Conservation (phyloP, 2,113 vertebrate genomes). For the Cyanocitta stelleri region DNA sequence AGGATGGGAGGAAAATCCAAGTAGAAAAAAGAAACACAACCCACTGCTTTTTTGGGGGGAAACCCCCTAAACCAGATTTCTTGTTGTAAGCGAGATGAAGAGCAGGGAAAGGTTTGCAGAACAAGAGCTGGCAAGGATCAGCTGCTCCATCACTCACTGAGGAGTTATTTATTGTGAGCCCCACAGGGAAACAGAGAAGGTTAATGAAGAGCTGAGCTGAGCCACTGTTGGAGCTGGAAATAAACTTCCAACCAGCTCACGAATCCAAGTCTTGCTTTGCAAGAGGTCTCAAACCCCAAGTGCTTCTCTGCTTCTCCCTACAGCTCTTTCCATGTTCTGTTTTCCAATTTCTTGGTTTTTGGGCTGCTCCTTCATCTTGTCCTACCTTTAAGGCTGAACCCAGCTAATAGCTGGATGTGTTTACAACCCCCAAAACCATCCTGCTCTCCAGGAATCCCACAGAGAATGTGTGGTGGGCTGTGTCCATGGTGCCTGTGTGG, state of each 20-base stretch:
- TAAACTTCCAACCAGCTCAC: not conserved
- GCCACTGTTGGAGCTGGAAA: not conserved
- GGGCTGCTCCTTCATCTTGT: not conserved
- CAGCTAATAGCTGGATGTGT: not conserved
- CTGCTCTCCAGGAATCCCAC: not conserved
- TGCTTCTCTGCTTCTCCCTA: not conserved
- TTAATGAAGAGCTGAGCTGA: not conserved
- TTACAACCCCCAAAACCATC: rapidly evolving
- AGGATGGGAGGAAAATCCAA: not conserved
- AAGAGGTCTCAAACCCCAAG: not conserved
- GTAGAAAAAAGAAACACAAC: not conserved
- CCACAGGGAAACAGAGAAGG: not conserved
- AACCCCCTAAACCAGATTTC: rapidly evolving
- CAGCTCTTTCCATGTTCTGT: not conserved
- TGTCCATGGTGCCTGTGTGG: not conserved
- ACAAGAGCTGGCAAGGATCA: not conserved
- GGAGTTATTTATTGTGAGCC: not conserved
- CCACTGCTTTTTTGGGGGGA: not conserved
- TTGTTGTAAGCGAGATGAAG: not conserved
- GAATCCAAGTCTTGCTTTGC: not conserved
- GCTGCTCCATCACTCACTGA: not conserved
- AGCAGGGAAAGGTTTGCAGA: not conserved
- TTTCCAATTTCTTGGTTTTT: not conserved
- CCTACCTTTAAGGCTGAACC: not conserved
- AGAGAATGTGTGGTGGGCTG: not conserved